A percentile compares a stretch with the other conserved stretches of the same genome.
Conservation (phyloP, 2,888 invertebrate genomes). For the Dasysyrphus albostriatus region DNA sequence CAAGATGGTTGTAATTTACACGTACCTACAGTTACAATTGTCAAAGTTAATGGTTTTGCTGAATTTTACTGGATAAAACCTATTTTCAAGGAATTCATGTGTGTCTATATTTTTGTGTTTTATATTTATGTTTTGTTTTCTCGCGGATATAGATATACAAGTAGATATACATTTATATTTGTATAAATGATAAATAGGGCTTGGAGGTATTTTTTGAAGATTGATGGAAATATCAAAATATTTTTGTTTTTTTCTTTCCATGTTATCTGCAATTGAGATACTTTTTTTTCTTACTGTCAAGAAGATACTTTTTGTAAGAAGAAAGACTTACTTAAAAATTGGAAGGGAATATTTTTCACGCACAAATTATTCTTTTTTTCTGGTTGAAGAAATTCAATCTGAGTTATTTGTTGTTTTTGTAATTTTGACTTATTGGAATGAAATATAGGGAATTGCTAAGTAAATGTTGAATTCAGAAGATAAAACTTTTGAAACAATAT, state of each 20-base stretch:
- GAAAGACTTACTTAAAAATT: too few relatives aligned
- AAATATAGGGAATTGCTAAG: too few relatives aligned
- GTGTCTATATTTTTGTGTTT: not conserved
- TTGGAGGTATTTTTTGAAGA: conserved; percentile 13
- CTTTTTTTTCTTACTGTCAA: not conserved
- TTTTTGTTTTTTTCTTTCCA: not conserved
- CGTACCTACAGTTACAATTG: conserved; percentile 58
- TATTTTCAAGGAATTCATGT: conserved; percentile 19
- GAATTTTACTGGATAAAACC: conserved; percentile 34
- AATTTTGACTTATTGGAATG: too few relatives aligned
- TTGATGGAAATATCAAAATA: conserved; percentile 19
- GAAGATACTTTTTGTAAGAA: not conserved
- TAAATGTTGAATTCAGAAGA: too few relatives aligned
- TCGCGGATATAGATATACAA: not conserved
- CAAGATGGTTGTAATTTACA: conserved; percentile 65
- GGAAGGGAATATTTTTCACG: too few relatives aligned
- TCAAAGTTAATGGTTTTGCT: conserved; percentile 65
- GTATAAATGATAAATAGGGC: conserved; percentile 10
- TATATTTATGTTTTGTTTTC: not conserved
- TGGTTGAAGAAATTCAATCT: too few relatives aligned
- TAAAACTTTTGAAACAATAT: too few relatives aligned
- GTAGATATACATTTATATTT: too few relatives aligned
- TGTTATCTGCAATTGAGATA: not conserved
- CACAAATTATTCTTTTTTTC: too few relatives aligned
- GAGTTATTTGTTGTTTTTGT: too few relatives aligned